Evolutionary conservation across 2,888 invertebrate species (phyloP).

Genomic region (Eurytoma californica): DNA sequence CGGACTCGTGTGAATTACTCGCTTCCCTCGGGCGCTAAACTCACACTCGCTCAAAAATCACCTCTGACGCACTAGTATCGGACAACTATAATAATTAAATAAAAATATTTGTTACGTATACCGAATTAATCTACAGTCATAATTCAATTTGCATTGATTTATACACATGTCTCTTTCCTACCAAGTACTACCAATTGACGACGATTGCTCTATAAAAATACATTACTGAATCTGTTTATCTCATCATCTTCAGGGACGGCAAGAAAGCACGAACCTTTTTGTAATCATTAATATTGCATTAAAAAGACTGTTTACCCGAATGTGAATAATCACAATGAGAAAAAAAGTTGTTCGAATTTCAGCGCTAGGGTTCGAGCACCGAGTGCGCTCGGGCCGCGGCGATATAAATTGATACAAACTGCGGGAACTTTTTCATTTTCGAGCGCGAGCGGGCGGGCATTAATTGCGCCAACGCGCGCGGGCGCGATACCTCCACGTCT

Average conservation of each 20-base stretch:
- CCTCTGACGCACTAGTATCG: no score
- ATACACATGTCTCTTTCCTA: no score
- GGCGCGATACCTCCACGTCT: constrained; percentile 41
- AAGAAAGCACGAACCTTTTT: neutral
- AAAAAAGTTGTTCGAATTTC: neutral
- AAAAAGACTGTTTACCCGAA: neutral
- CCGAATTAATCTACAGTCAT: no score
- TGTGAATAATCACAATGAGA: constrained; percentile 5
- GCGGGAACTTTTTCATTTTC: constrained; percentile 23
- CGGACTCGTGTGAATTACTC: no score
- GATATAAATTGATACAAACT: constrained; percentile 45
- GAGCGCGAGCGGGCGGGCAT: constrained; percentile 18
- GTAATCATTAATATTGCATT: neutral
- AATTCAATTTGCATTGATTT: no score
- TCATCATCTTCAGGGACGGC: neutral
- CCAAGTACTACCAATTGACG: no score
- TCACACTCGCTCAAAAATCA: no score
- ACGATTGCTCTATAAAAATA: no score
- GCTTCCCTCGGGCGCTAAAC: no score
- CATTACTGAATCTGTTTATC: no score
- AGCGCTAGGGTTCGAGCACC: constrained; percentile 2
- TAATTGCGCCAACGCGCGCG: constrained; percentile 36
- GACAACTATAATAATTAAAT: no score
- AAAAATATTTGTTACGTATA: no score
- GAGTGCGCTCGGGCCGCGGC: neutral